Conservation (phyloP, 2,113 vertebrate species). For the Polyodon spathula region DNA sequence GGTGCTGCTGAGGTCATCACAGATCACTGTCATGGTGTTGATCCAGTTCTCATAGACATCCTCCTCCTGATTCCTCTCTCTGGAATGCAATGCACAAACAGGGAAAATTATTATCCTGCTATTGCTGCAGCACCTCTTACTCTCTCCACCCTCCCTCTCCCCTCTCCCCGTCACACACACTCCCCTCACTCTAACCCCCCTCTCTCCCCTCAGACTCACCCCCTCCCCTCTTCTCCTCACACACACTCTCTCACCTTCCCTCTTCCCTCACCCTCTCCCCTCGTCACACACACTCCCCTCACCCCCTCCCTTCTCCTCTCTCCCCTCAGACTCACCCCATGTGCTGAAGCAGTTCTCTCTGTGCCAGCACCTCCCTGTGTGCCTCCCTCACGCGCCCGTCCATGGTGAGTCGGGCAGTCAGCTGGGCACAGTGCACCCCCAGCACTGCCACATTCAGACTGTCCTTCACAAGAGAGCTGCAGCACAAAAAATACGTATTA, state of each 20-base stretch:
- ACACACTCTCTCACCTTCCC: neutral
- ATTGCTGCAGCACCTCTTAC: neutral
- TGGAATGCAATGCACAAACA: slow-evolving; percentile 39
- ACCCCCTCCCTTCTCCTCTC: no score
- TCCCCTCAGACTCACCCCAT: slow-evolving; percentile 42
- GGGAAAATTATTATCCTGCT: neutral
- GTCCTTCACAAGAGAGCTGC: slow-evolving; percentile 38
- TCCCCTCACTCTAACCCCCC: neutral
- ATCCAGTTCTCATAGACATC: slow-evolving; percentile 60
- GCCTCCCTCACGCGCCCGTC: slow-evolving; percentile 56
- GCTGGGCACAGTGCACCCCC: slow-evolving; percentile 57
- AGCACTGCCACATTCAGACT: slow-evolving; percentile 52
- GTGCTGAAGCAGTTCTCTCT: slow-evolving; percentile 46
- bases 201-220: neutral
- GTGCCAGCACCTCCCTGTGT: slow-evolving; percentile 43
- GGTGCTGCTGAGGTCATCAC: slow-evolving; percentile 40
- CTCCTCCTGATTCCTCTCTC: slow-evolving; percentile 36
- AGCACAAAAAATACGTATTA: no score
- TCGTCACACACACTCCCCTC: neutral
- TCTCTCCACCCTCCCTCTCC: neutral
- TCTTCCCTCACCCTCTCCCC: neutral
- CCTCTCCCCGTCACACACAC: neutral
- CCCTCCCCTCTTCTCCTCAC: no score
- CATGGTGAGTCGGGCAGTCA: slow-evolving; percentile 58
- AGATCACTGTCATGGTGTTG: slow-evolving; percentile 52